A percentile compares a stretch with the other conserved stretches of the same genome.
These are phyloP conservation scores for Elephas maximus DNA, from an alignment of 2,113 vertebrate genomes.

Conservation along the genomic window DNA sequence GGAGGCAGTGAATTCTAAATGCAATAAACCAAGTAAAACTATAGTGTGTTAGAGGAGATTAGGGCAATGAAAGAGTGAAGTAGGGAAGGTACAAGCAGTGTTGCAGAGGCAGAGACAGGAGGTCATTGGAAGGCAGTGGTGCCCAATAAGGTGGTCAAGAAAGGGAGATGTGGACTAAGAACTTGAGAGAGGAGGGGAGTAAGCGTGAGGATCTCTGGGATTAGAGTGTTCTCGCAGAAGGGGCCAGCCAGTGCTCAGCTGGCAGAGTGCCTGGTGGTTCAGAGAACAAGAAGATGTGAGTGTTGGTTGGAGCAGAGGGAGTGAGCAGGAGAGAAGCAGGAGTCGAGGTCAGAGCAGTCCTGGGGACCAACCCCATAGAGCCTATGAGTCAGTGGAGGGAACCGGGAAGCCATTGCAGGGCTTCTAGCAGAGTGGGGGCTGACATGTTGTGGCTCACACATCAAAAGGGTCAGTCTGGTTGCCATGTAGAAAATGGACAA, in stretches of 20 bases:
- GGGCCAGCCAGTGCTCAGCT: background rate
- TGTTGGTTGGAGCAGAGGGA: background rate
- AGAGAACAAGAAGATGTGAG: background rate
- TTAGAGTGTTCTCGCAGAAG: background rate
- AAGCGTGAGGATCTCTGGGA: background rate
- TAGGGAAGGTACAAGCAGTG: fast-evolving
- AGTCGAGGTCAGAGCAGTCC: background rate
- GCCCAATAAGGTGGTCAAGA: background rate
- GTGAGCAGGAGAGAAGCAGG: background rate
- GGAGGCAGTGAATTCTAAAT: fast-evolving
- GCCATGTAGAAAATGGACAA: background rate
- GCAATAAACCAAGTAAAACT: too few relatives aligned
- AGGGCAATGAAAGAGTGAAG: too few relatives aligned
- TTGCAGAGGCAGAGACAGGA: background rate
- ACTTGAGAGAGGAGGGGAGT: background rate
- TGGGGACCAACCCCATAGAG: fast-evolving
- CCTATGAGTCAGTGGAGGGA: too few relatives aligned
- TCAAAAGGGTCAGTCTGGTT: too few relatives aligned
- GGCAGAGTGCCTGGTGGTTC: background rate
- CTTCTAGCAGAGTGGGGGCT: background rate
- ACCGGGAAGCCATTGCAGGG: background rate
- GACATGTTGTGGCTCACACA: too few relatives aligned
- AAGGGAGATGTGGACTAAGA: background rate
- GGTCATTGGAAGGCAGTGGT: background rate
- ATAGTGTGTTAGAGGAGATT: background rate